These are phyloP conservation scores for Lepidurus arcticus DNA, from an alignment of 1,140 invertebrate genomes.

Conservation along the genomic window DNA sequence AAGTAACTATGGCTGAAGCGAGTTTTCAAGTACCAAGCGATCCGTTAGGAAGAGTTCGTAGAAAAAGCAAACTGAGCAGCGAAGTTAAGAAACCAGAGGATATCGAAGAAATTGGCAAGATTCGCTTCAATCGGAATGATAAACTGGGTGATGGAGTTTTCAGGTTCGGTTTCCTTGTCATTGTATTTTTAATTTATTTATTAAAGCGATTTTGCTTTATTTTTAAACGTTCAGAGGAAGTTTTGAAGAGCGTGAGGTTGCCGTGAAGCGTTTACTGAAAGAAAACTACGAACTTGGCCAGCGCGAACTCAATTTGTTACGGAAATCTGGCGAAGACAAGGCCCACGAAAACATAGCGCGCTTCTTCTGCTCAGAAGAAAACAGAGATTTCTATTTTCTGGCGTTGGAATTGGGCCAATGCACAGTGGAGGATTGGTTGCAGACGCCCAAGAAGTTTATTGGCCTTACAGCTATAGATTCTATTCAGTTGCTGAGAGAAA, in stretches of 20 bases:
- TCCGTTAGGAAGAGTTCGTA: too few relatives aligned
- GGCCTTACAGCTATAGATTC: constrained; percentile 50
- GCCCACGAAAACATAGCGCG: constrained; percentile 91
- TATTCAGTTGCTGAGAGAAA: constrained; percentile 71
- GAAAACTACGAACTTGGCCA: constrained; percentile 94
- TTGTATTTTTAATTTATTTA: too few relatives aligned
- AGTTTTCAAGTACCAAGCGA: too few relatives aligned
- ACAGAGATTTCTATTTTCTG: constrained; percentile 81
- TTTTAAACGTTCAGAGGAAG: constrained; percentile 55
- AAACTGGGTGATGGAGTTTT: too few relatives aligned
- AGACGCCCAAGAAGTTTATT: constrained; percentile 60
- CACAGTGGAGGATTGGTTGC: constrained; percentile 87
- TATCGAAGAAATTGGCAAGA: too few relatives aligned
- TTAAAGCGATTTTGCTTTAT: too few relatives aligned
- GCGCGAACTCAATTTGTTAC: constrained; percentile 87
- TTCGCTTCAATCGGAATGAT: too few relatives aligned
- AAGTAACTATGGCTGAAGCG: too few relatives aligned
- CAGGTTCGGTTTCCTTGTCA: too few relatives aligned
- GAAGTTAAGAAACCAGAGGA: too few relatives aligned
- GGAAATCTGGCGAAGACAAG: constrained; percentile 69
- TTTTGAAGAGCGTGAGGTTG: constrained; percentile 88
- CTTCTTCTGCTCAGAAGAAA: constrained; percentile 82
- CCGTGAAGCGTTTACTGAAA: constrained; percentile 89
- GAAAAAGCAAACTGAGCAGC: too few relatives aligned
- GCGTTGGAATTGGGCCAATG: constrained; percentile 91